Base-by-base conservation (phyloP, 2,888 invertebrate species). In the Spodoptera exigua region DNA sequence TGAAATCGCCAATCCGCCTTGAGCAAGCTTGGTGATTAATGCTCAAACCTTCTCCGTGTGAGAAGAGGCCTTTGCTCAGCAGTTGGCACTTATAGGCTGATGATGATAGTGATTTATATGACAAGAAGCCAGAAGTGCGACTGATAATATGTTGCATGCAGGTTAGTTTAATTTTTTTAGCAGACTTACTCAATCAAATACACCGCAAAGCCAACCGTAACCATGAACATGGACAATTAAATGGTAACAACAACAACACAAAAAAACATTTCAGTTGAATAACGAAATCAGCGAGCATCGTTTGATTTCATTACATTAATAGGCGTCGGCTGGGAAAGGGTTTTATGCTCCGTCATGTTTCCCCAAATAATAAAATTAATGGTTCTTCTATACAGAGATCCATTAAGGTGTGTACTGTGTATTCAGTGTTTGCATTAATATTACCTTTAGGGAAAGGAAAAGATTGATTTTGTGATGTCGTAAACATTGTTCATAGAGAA, bases 331-430 rank as follows among this genome's bases (percentile, higher is more conserved):
- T 65, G 79, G 84, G 81, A 85, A 86, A 80, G 83, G 80, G 81
- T 81, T 87, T 83, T 76, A 58, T 64, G 89, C 86, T 61, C 61
- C 76, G 84, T 90, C 90, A 90, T 83, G 82, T 79, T 87, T 81
- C 76, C 82, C 79, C 78, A 80, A 86, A 88, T 88, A 89, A 87
- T 86, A 86, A 88, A 87, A 89, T 89, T 88, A 87, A 89, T 90
- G 89, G 82, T 83, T 78, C 77, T 68, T 72, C 81, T 83, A 81
- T 82, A 84, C 78, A 81, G 80, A 78, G 75, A 83, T 87, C 88
- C 87, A 89, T 88, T 88, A 89, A 80, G 68, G 74, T 55, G 71
- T 74, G 69, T 78, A 81, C 81, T 78, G 71, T 74, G 69, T 78
- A 81, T 82, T 78, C 78, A 73, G 70, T 74, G 72, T 78, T 80